A percentile compares a stretch with the other conserved stretches of the same genome.
Evolutionary conservation across 2,113 vertebrate species (phyloP).

Genomic region (Microcebus griseorufus): DNA sequence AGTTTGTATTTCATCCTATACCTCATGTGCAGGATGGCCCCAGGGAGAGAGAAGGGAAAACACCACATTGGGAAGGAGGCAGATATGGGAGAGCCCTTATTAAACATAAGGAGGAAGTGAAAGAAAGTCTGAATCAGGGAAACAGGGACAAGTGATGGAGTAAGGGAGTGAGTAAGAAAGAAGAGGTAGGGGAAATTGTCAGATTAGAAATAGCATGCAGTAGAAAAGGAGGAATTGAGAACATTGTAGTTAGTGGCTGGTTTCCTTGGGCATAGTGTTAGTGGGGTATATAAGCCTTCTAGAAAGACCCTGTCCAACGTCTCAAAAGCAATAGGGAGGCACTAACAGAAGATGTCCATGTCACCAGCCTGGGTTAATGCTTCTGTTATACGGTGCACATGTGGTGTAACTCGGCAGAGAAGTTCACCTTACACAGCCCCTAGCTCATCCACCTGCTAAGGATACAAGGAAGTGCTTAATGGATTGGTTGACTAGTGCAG

Average conservation of each 20-base stretch:
- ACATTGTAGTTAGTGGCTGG: not conserved
- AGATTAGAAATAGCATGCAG: not conserved
- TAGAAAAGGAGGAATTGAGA: not conserved
- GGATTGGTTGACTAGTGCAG: not conserved
- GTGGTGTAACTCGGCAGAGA: not conserved
- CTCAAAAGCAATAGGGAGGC: not conserved
- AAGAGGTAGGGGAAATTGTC: not conserved
- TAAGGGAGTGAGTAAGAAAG: not conserved
- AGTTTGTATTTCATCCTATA: not conserved
- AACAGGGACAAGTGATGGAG: not conserved
- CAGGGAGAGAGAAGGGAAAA: not conserved
- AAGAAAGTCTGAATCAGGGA: not conserved
- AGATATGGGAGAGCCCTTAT: fast-evolving
- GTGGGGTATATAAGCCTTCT: not conserved
- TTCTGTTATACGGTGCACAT: not conserved
- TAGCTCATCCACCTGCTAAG: fast-evolving
- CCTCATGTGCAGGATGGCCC: not conserved
- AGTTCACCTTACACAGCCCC: not conserved
- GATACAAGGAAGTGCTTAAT: not conserved
- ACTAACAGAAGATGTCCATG: not conserved
- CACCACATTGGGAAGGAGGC: not conserved
- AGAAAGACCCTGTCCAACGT: not conserved
- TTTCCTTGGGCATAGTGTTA: not conserved
- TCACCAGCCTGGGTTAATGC: not conserved
- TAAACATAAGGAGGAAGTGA: no score